Base-by-base conservation (phyloP, 2,797 vertebrate species). In the Xerus rutilus region DNA sequence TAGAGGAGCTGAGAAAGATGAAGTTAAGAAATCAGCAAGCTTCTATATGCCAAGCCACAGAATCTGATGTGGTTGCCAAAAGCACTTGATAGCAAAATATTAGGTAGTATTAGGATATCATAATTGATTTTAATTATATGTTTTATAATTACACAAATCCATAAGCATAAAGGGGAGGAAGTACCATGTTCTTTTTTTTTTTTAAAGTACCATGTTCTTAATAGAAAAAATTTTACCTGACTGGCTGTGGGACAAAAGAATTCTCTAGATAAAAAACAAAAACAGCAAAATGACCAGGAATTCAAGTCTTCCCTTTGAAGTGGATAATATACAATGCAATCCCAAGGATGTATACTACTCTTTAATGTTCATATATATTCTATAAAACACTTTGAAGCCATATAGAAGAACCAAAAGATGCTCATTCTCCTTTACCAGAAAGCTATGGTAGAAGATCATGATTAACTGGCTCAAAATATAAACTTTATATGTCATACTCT, bases 101-200 rank as follows among this genome's bases (percentile, higher is more conserved):
- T 89, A 93, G 43, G 82, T 70, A 81, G 65, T 91, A 79, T 95
- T 90, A 96, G 65, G 70, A 72, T 39, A 39, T 39, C 47, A 57
- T 93, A 96, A 95, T 93, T 97, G 65, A 92, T 86, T 92, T 79
- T 95, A 97, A 96, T 96, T 94, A 86, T 74, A 81, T 87, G 70
- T 76, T 93, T 94, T 57, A 64, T 97, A 93, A 86, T 97, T 90
- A 89, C 7, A 57, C 92, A 94, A 94, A 91, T 95, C 77, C 52
- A 95, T 97, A 95, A 76, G 57, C 62, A 89, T 83, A 91, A 96
- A 91, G 70, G 39, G 54, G 59, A 95, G 73, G 88, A 87, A 96
- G 67, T 83, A 57, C n/a, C 67, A 35, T 85, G 14, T 83, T 90
- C 62, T 67, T 95, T 52, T 52, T 52, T 49, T 49, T 13, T 52